phyloP scores from a whole-genome alignment of 2,888 invertebrate species.

The Dinocampus coccinellae region DNA sequence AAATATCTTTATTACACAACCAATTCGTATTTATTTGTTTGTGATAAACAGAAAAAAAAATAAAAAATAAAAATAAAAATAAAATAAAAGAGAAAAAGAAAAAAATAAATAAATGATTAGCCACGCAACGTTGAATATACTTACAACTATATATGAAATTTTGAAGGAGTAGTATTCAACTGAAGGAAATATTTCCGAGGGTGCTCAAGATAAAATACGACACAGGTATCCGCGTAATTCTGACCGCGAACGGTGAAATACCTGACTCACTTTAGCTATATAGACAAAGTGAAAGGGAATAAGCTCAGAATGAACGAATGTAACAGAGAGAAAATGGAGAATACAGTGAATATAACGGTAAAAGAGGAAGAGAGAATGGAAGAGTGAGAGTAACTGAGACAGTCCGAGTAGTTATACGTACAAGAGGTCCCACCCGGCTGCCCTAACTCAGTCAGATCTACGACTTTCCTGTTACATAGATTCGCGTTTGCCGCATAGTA shows the following conservation, averaged over 20 bases:
- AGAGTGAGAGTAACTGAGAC: conserved; percentile 25
- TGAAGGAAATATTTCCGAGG: conserved; percentile 15
- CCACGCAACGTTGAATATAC: not conserved
- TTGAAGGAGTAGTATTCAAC: not conserved
- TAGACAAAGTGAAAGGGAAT: not conserved
- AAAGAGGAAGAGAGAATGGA: not conserved
- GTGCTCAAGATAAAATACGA: conserved; percentile 33
- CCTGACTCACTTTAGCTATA: conserved; percentile 24
- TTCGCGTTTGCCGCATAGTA: conserved; percentile 51
- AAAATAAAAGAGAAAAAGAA: too few relatives aligned
- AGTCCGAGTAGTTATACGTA: conserved; percentile 34
- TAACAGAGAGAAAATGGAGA: not conserved
- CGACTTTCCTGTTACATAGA: conserved; percentile 54
- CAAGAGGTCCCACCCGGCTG: conserved; percentile 40
- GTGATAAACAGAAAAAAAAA: too few relatives aligned
- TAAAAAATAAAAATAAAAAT: too few relatives aligned
- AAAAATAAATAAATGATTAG: not conserved
- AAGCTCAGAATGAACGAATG: not conserved
- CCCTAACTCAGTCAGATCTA: conserved; percentile 52
- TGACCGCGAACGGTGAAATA: conserved; percentile 36
- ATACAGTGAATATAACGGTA: too few relatives aligned
- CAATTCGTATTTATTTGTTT: too few relatives aligned
- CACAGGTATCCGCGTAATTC: conserved; percentile 36
- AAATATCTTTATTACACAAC: too few relatives aligned
- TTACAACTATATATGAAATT: conserved; percentile 20